Evolutionary conservation across 2,113 vertebrate species (phyloP).

Genomic region (Platysternon megacephalum): DNA sequence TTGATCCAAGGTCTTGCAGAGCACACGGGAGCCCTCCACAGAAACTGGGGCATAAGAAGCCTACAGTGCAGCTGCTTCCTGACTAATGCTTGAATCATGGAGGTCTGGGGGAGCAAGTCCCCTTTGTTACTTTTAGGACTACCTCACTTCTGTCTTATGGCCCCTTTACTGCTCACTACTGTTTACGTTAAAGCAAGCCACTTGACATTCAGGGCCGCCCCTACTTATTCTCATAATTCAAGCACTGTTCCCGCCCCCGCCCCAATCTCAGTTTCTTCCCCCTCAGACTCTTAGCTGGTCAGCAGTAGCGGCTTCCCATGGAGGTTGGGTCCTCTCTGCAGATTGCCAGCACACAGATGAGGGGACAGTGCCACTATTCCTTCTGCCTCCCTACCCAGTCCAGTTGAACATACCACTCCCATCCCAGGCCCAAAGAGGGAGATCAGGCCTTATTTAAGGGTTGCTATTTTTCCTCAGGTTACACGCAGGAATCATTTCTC

Average conservation of each 20-base stretch:
- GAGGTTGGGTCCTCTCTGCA: background rate
- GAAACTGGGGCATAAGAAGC: background rate
- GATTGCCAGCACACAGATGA: background rate
- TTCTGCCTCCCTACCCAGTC: background rate
- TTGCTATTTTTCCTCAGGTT: background rate
- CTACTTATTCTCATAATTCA: background rate
- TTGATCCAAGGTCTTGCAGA: background rate
- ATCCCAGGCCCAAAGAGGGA: background rate
- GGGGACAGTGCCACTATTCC: fast-evolving
- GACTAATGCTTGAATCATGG: background rate
- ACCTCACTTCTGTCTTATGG: background rate
- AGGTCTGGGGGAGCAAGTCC: background rate
- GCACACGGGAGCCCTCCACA: background rate
- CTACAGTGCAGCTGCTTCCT: background rate
- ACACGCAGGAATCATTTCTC: background rate
- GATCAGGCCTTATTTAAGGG: background rate
- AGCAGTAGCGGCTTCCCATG: background rate
- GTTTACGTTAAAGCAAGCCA: background rate
- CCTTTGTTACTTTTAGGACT: background rate
- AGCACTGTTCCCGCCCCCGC: background rate
- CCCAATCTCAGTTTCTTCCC: background rate
- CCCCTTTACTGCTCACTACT: background rate
- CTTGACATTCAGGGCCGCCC: background rate
- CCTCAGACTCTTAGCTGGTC: fast-evolving
- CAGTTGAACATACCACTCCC: fast-evolving